Percentiles rank a stretch among this genome's conserved stretches.
Conservation (phyloP, 2,888 invertebrate genomes). For the Periphyllus acericola region DNA sequence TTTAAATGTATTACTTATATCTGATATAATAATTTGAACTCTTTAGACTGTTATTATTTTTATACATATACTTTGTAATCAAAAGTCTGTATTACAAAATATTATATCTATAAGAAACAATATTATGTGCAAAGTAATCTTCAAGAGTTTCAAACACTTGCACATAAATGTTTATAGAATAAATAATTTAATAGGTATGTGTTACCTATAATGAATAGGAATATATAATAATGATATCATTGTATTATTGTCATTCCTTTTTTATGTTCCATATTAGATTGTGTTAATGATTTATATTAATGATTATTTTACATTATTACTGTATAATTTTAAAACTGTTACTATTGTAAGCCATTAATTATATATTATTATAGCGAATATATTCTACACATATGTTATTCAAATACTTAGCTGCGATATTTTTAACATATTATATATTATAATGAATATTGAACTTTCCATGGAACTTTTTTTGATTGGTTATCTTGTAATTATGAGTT, state of each 20-base stretch:
- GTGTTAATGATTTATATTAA: conserved; percentile 28
- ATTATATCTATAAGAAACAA: conserved; percentile 18
- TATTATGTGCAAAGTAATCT: not conserved
- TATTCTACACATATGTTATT: not conserved
- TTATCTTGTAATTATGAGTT: not conserved
- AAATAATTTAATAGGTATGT: not conserved
- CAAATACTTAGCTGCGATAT: not conserved
- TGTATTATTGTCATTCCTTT: conserved; percentile 52
- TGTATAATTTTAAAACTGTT: not conserved
- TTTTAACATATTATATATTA: not conserved
- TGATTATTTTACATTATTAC: not conserved
- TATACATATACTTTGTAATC: conserved; percentile 42
- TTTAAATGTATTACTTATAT: not conserved
- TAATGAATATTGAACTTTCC: not conserved
- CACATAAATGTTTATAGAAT: not conserved
- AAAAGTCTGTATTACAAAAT: conserved; percentile 46
- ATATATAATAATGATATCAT: not conserved
- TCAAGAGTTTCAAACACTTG: not conserved
- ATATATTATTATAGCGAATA: not conserved
- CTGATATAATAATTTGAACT: conserved; percentile 11
- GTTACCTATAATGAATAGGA: conserved; percentile 27
- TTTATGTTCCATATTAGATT: conserved; percentile 19
- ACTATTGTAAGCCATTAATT: not conserved
- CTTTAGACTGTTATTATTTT: conserved; percentile 43
- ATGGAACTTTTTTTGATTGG: not conserved